Conservation (phyloP, 1,140 invertebrate genomes). For the Littorina saxatilis region DNA sequence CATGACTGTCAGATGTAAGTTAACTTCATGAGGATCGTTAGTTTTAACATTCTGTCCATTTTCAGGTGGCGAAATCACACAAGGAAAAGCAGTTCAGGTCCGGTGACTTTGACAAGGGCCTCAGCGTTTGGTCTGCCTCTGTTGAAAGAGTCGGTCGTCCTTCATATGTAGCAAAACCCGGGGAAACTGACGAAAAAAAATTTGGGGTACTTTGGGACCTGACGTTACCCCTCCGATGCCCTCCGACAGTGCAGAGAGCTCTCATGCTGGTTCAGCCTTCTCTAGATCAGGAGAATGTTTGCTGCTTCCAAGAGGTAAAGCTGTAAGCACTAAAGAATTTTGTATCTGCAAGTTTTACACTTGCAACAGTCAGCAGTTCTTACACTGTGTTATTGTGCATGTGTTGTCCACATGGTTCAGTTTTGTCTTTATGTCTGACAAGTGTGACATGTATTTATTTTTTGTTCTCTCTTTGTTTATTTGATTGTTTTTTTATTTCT, state of each 20-base stretch:
- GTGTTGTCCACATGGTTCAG: too few relatives aligned
- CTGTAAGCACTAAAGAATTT: too few relatives aligned
- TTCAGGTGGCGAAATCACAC: background rate
- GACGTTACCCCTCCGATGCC: background rate
- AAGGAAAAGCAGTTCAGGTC: background rate
- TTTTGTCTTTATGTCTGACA: too few relatives aligned
- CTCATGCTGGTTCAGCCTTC: constrained; percentile 17
- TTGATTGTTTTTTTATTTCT: too few relatives aligned
- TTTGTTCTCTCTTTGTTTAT: too few relatives aligned
- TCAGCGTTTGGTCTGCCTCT: constrained; percentile 12
- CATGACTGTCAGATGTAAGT: too few relatives aligned
- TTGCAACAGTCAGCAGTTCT: too few relatives aligned
- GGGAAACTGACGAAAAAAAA: background rate
- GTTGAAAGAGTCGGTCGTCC: constrained; percentile 11
- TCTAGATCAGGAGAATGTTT: constrained; percentile 10
- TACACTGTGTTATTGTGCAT: too few relatives aligned
- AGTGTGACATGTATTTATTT: too few relatives aligned
- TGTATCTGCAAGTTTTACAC: too few relatives aligned
- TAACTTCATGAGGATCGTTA: too few relatives aligned
- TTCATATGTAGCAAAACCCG: background rate
- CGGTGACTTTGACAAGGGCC: background rate
- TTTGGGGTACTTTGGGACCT: constrained; percentile 18
- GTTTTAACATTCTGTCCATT: too few relatives aligned
- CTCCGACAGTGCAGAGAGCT: constrained; percentile 8
- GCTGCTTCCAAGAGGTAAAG: constrained; percentile 1